These are phyloP conservation scores for Eutrigla gurnardus DNA, from an alignment of 2,797 vertebrate genomes.

Conservation along the genomic window DNA sequence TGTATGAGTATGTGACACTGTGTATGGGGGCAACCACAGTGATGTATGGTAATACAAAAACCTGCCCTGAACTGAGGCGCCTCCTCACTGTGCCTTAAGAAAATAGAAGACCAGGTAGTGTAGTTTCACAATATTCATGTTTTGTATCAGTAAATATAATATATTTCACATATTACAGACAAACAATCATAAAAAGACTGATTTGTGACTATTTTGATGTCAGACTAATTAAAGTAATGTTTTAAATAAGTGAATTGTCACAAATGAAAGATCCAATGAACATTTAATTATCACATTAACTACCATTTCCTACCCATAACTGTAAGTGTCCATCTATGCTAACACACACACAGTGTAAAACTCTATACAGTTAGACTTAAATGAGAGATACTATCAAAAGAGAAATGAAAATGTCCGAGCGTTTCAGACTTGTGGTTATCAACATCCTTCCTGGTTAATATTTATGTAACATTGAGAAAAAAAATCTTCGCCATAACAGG, in stretches of 20 bases:
- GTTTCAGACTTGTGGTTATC: constrained; percentile 15
- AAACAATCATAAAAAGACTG: background rate
- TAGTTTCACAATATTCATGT: too few relatives aligned
- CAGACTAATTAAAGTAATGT: background rate
- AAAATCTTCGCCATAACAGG: constrained; percentile 57
- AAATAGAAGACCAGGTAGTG: too few relatives aligned
- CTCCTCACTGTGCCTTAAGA: too few relatives aligned
- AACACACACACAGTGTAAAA: background rate
- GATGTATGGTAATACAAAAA: too few relatives aligned
- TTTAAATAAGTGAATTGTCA: background rate
- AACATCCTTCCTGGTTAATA: constrained; percentile 34
- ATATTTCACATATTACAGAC: too few relatives aligned
- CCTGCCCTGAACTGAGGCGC: too few relatives aligned
- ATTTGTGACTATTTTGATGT: too few relatives aligned
- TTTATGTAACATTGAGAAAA: constrained; percentile 58
- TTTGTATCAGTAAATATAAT: too few relatives aligned
- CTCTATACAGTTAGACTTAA: background rate
- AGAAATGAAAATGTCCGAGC: background rate
- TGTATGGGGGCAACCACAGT: too few relatives aligned
- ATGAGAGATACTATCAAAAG: background rate
- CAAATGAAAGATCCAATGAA: background rate
- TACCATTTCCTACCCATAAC: background rate
- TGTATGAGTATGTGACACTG: too few relatives aligned
- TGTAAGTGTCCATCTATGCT: background rate
- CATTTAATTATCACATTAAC: too few relatives aligned